These are phyloP conservation scores for Crematogaster levior DNA, from an alignment of 2,888 invertebrate genomes.

Conservation along the genomic window DNA sequence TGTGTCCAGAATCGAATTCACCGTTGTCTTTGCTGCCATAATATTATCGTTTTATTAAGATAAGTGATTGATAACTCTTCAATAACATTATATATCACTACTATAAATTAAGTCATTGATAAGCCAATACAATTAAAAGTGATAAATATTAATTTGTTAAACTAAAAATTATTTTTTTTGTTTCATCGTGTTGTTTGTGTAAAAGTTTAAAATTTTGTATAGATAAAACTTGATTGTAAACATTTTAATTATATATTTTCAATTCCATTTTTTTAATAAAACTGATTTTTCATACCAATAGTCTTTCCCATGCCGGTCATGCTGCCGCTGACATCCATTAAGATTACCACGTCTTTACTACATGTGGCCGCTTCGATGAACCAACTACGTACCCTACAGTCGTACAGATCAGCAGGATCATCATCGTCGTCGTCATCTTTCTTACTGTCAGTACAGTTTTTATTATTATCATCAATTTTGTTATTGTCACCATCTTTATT, in stretches of 20 bases:
- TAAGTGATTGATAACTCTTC: background rate
- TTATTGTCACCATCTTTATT: constrained; percentile 72
- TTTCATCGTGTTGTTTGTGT: background rate
- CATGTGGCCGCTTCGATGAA: constrained; percentile 99
- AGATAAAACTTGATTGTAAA: background rate
- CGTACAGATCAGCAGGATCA: constrained; percentile 91
- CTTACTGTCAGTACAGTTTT: no score
- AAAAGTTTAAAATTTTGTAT: background rate
- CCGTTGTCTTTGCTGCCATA: constrained; percentile 87
- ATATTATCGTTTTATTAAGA: background rate
- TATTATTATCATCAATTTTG: constrained; percentile 51
- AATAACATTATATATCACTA: background rate
- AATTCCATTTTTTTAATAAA: background rate
- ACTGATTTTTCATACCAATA: constrained; percentile 84
- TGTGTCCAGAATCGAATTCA: constrained; percentile 95
- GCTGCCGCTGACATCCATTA: constrained; percentile 98
- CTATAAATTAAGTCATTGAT: background rate
- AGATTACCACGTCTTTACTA: constrained; percentile 98
- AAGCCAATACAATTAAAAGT: background rate
- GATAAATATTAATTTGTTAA: constrained; percentile 22
- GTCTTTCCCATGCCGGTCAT: constrained; percentile 94
- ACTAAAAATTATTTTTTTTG: background rate
- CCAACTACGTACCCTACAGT: constrained; percentile 97
- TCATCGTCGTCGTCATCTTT: background rate
- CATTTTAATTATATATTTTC: background rate